Conservation (phyloP, 2,888 invertebrate genomes). For the Amiota mariae region DNA sequence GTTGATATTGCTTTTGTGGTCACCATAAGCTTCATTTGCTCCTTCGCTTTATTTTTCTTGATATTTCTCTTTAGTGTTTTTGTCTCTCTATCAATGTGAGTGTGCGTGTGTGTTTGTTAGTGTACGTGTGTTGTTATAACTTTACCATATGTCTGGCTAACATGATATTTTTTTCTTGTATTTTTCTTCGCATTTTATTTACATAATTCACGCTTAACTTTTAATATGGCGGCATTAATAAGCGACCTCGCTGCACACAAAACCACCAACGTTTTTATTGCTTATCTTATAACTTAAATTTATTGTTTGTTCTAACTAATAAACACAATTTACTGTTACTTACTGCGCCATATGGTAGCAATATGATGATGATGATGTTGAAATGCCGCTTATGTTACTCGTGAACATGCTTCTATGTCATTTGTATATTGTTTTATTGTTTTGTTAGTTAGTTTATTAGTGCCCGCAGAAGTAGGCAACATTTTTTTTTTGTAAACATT, state of each 20-base stretch:
- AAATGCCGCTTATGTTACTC: too few relatives aligned
- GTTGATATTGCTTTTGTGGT: too few relatives aligned
- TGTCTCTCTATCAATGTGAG: not conserved
- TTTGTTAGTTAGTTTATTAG: not conserved
- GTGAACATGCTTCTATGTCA: not conserved
- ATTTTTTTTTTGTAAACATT: not conserved
- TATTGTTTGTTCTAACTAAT: not conserved
- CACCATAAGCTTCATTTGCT: too few relatives aligned
- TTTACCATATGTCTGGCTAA: slow-evolving; percentile 23
- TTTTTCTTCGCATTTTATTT: slow-evolving; percentile 14
- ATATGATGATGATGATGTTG: too few relatives aligned
- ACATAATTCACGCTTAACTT: slow-evolving; percentile 19
- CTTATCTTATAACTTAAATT: not conserved
- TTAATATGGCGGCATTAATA: slow-evolving; percentile 1
- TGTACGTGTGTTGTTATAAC: not conserved
- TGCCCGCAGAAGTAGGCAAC: slow-evolving; percentile 18
- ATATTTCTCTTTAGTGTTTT: not conserved
- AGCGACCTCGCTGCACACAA: too few relatives aligned
- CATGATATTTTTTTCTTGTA: not conserved
- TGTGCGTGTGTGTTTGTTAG: not conserved
- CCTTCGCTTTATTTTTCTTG: not conserved
- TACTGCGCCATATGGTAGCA: slow-evolving; percentile 58
- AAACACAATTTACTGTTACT: slow-evolving; percentile 47
- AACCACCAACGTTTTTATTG: not conserved
- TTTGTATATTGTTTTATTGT: not conserved